phyloP scores from a whole-genome alignment of 1,140 invertebrate species.

The Aricia agestis region DNA sequence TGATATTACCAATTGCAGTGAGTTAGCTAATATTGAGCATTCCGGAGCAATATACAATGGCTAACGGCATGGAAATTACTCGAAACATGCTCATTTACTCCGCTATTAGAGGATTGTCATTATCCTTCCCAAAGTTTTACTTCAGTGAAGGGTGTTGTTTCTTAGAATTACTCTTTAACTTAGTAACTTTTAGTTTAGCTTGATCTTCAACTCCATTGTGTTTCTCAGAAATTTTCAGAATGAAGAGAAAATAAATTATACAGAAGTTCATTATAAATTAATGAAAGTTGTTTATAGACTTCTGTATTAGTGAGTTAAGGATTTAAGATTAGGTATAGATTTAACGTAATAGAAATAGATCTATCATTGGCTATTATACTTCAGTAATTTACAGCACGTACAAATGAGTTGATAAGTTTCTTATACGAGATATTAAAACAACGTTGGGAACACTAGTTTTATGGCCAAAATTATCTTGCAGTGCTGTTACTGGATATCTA shows the following conservation, averaged over 20 bases:
- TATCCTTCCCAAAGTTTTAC: neutral
- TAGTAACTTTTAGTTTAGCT: neutral
- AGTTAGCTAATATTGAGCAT: conserved; percentile 9
- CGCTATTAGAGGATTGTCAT: too few relatives aligned
- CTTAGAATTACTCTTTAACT: neutral
- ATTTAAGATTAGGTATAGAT: too few relatives aligned
- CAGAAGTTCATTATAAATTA: neutral
- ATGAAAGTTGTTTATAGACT: too few relatives aligned
- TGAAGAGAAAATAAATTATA: neutral
- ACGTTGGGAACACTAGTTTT: neutral
- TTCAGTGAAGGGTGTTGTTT: neutral
- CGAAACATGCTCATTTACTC: neutral
- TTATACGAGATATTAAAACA: neutral
- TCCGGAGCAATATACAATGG: neutral
- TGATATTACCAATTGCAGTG: conserved; percentile 64
- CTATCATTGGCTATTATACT: too few relatives aligned
- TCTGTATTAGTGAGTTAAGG: too few relatives aligned
- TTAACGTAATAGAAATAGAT: too few relatives aligned
- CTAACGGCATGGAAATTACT: neutral
- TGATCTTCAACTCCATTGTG: neutral
- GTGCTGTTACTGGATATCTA: conserved; percentile 11
- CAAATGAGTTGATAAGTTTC: neutral
- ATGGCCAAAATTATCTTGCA: neutral
- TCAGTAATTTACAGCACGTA: too few relatives aligned
- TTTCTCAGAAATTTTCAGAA: neutral